Conservation (phyloP, 2,113 vertebrate genomes). For the Tursiops truncatus region DNA sequence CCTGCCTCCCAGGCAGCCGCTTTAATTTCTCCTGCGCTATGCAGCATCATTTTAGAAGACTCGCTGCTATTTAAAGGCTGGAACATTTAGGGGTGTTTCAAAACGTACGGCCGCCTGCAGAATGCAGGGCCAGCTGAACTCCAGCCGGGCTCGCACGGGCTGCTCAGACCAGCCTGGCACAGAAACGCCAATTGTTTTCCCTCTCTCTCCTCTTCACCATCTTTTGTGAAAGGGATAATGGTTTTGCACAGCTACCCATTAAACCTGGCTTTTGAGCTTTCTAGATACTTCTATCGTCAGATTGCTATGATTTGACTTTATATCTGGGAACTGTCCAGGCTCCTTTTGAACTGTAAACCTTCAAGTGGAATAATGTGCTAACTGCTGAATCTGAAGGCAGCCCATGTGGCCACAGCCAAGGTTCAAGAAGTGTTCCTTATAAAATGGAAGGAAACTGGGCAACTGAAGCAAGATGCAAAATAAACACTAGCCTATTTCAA, state of each 20-base stretch:
- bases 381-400: constrained; percentile 53
- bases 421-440: not conserved
- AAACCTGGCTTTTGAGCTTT: constrained; percentile 49
- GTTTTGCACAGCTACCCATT: not conserved
- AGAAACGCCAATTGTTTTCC: constrained; percentile 7
- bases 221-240: constrained; percentile 25
- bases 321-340: not conserved
- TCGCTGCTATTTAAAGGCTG: constrained; percentile 77
- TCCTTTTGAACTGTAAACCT: not conserved
- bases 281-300: not conserved
- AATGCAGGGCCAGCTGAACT: not conserved
- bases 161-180: constrained; percentile 30
- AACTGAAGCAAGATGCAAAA: not conserved
- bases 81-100: constrained; percentile 66
- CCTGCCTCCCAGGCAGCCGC: constrained; percentile 72
- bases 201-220: not conserved
- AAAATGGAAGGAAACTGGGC: not conserved
- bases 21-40: constrained; percentile 69
- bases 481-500: not conserved
- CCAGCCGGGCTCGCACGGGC: constrained; percentile 7
- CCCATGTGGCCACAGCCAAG: not conserved
- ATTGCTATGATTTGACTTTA: not conserved
- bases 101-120: constrained; percentile 66
- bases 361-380: constrained; percentile 16
- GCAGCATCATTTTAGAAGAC: constrained; percentile 66